A percentile compares a stretch with the other conserved stretches of the same genome.
These are phyloP conservation scores for Sarcophaga bullata DNA, from an alignment of 1,140 invertebrate species.

Conservation along the genomic window DNA sequence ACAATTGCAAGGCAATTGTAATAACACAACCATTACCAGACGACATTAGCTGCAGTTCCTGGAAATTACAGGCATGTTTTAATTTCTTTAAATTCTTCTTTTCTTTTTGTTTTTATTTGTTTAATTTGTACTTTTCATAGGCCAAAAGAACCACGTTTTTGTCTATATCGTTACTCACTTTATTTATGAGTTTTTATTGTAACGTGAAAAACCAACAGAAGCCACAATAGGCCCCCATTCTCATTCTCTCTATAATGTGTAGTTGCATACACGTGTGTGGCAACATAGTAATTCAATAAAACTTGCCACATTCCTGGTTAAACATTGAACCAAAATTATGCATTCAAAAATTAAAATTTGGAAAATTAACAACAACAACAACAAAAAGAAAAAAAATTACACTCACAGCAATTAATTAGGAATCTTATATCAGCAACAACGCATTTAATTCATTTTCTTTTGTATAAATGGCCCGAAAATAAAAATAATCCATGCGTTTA, in stretches of 20 bases:
- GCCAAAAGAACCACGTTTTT: neutral
- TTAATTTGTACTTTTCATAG: neutral
- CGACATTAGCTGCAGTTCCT: neutral
- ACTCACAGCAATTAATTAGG: too few relatives aligned
- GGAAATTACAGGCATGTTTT: neutral
- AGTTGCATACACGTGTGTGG: neutral
- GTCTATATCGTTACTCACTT: conserved; percentile 25
- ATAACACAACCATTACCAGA: neutral
- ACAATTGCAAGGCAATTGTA: too few relatives aligned
- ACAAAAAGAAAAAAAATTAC: too few relatives aligned
- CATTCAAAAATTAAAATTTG: neutral
- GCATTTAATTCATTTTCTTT: too few relatives aligned
- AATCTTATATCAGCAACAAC: too few relatives aligned
- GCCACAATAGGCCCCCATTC: neutral
- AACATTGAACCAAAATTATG: conserved; percentile 25
- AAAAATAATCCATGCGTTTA: too few relatives aligned
- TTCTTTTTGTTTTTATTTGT: neutral
- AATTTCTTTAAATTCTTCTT: neutral
- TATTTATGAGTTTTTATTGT: conserved; percentile 41
- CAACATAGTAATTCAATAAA: conserved; percentile 24
- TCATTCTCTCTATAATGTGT: neutral
- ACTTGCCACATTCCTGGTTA: conserved; percentile 37
- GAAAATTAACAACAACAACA: neutral
- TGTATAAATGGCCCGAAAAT: too few relatives aligned
- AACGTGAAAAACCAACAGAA: conserved; percentile 39